These are phyloP conservation scores for Drosophila infuscata DNA, from an alignment of 2,888 invertebrate species.

Conservation along the genomic window DNA sequence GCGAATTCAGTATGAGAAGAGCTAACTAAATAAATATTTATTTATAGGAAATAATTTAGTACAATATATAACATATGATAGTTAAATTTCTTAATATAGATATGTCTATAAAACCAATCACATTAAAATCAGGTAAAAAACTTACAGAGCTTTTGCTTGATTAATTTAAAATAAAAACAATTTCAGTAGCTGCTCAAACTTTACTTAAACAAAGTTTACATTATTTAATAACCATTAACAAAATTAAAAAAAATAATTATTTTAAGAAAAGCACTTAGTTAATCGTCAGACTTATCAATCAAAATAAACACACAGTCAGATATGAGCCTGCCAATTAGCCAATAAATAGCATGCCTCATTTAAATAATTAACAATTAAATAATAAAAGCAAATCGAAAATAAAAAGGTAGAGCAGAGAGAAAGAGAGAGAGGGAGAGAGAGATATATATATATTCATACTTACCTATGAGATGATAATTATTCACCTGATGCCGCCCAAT, in stretches of 20 bases:
- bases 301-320: constrained; percentile 23
- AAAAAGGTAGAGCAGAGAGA: constrained; percentile 23
- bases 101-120: background rate
- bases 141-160: background rate
- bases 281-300: constrained; percentile 15
- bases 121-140: background rate
- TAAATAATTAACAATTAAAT: constrained; percentile 62
- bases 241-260: background rate
- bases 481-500: constrained; percentile 72
- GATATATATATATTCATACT: constrained; percentile 6
- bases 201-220: background rate
- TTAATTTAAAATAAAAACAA: background rate
- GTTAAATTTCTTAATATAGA: background rate
- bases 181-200: too few relatives aligned
- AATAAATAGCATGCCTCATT: constrained; percentile 45
- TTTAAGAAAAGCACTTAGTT: constrained; percentile 22
- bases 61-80: background rate
- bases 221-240: background rate
- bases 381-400: constrained; percentile 38
- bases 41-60: background rate
- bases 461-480: constrained; percentile 73
- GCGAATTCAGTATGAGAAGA: background rate
- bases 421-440: background rate
- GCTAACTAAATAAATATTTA: background rate
- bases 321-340: constrained; percentile 41